These are phyloP conservation scores for Mormyrus proboscirostris DNA, from an alignment of 2,797 vertebrate genomes.

Conservation along the genomic window DNA sequence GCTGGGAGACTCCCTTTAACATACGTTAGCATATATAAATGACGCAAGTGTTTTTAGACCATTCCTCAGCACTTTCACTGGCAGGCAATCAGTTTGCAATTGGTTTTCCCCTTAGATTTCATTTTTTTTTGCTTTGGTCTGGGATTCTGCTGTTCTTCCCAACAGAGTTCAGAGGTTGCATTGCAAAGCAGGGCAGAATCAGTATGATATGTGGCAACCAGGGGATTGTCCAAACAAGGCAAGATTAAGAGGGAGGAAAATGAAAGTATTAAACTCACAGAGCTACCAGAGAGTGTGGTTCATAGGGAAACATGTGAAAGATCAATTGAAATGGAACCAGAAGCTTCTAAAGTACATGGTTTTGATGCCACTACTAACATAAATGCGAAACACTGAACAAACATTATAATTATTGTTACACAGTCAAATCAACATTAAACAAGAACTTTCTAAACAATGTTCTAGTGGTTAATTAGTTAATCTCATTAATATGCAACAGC, in stretches of 20 bases:
- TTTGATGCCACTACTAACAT: background rate
- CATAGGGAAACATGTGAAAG: slow-evolving; percentile 51
- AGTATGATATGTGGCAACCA: slow-evolving; percentile 38
- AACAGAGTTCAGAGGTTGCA: slow-evolving; percentile 40
- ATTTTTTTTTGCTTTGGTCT: slow-evolving; percentile 21
- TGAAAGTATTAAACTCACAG: slow-evolving; percentile 60
- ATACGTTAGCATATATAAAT: background rate
- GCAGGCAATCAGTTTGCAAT: background rate
- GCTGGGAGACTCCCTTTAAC: background rate
- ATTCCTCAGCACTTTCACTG: background rate
- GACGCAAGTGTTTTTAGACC: background rate
- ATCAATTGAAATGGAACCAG: slow-evolving; percentile 45
- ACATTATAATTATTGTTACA: background rate
- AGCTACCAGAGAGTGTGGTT: slow-evolving; percentile 61
- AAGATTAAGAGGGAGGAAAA: slow-evolving; percentile 10
- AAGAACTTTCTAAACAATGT: background rate
- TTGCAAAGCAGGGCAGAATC: slow-evolving; percentile 32
- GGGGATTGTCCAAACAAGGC: slow-evolving; percentile 34
- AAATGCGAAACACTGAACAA: background rate
- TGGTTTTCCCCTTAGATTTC: background rate
- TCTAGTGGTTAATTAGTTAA: background rate
- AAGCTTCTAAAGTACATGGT: background rate
- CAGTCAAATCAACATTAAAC: background rate
- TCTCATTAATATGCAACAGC: background rate
- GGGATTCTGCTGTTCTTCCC: slow-evolving; percentile 38